Conservation (phyloP, 2,113 vertebrate genomes). For the Myiozetetes cayanensis region DNA sequence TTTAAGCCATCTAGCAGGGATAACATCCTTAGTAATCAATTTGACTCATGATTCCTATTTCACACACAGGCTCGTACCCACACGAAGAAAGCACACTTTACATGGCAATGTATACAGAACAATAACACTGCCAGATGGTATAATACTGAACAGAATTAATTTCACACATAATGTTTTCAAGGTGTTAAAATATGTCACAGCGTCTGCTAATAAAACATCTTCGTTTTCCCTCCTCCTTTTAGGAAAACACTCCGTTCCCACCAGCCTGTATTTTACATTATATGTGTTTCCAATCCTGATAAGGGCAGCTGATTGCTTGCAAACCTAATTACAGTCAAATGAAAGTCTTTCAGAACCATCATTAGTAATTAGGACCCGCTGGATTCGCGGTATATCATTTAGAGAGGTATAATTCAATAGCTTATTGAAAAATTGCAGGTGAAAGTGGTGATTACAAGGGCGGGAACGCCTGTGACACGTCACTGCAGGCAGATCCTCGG, state of each 20-base stretch:
- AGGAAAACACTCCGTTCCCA: background rate
- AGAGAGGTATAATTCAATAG: conserved; percentile 52
- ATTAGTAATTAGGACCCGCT: conserved; percentile 61
- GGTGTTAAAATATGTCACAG: conserved; percentile 56
- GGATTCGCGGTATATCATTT: conserved; percentile 46
- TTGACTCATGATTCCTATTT: conserved; percentile 50
- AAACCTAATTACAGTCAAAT: conserved; percentile 68
- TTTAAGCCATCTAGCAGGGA: background rate
- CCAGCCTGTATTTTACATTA: conserved; percentile 48
- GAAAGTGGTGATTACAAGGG: conserved; percentile 46
- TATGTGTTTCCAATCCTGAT: conserved; percentile 43
- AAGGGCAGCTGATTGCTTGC: conserved; percentile 67
- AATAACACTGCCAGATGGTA: conserved; percentile 57
- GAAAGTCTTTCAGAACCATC: conserved; percentile 64
- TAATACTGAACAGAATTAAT: conserved; percentile 62
- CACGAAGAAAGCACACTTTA: background rate
- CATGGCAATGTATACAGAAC: conserved; percentile 36
- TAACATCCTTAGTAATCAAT: conserved; percentile 34
- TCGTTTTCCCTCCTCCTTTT: conserved; percentile 17
- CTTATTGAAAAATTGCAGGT: conserved; percentile 61
- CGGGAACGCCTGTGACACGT: background rate
- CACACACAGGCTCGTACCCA: conserved; percentile 19
- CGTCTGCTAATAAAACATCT: conserved; percentile 54
- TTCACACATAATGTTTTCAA: conserved; percentile 61
- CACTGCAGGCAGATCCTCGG: background rate